A percentile compares a stretch with the other conserved stretches of the same genome.
These are phyloP conservation scores for Cephalopterus ornatus DNA, from an alignment of 2,113 vertebrate genomes.

Conservation along the genomic window DNA sequence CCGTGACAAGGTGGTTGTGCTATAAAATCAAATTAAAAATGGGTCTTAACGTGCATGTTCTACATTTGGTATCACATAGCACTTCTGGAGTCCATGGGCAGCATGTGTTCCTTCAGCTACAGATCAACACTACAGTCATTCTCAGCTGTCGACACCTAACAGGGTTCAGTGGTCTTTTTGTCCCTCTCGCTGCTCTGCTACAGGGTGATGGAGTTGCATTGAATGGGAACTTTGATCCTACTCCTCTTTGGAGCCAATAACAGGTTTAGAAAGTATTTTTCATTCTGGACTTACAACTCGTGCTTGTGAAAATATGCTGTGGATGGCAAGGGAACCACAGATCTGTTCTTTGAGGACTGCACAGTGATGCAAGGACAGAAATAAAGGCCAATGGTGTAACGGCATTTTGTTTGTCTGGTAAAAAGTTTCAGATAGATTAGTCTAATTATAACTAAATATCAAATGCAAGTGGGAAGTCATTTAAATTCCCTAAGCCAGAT, in stretches of 20 bases:
- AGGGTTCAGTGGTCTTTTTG: neutral
- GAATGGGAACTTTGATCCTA: neutral
- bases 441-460: slow-evolving; percentile 1
- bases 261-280: neutral
- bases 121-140: neutral
- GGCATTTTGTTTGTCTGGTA: neutral
- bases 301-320: neutral
- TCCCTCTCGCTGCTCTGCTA: neutral
- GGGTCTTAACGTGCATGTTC: neutral
- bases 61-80: neutral
- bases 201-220: neutral
- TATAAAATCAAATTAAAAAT: neutral
- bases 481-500: slow-evolving; percentile 40
- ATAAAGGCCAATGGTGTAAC: neutral
- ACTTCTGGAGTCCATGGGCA: neutral
- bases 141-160: neutral
- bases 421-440: neutral
- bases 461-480: neutral
- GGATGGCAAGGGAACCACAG: neutral
- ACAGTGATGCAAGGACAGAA: neutral
- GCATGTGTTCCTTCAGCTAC: neutral
- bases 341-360: neutral
- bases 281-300: neutral
- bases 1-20: neutral
- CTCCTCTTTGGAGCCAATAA: neutral